A percentile compares a stretch with the other conserved stretches of the same genome.
phyloP scores from a whole-genome alignment of 2,888 invertebrate genomes.

The Microctonus brassicae region DNA sequence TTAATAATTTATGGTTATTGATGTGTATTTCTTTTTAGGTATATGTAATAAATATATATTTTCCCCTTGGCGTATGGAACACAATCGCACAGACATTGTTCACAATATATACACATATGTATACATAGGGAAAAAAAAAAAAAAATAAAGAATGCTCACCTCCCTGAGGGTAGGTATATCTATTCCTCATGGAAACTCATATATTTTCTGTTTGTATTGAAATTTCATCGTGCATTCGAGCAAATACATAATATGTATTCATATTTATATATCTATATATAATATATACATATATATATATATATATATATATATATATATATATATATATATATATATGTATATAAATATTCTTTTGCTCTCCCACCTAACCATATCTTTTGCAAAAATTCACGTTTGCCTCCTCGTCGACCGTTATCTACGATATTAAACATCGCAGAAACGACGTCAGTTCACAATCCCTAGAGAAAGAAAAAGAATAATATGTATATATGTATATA shows the following conservation, averaged over 20 bases:
- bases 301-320: not conserved
- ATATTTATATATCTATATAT: conserved; percentile 16
- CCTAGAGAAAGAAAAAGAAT: conserved; percentile 30
- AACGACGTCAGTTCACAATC: conserved; percentile 36
- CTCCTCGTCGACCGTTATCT: conserved; percentile 20
- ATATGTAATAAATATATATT: no score
- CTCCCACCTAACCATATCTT: conserved; percentile 1
- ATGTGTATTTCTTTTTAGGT: no score
- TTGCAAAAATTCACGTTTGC: conserved; percentile 17
- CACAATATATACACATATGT: no score
- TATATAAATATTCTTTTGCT: conserved; percentile 9
- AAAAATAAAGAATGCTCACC: not conserved
- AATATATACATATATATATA: no score
- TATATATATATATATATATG: not conserved
- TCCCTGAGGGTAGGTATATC: not conserved
- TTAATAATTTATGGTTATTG: no score
- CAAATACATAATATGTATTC: conserved; percentile 24
- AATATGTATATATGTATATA: not conserved
- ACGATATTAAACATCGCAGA: conserved; percentile 40
- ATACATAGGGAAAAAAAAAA: not conserved
- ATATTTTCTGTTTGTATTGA: conserved; percentile 34
- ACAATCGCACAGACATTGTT: not conserved
- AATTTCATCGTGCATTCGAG: conserved; percentile 31
- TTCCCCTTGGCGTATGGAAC: no score
- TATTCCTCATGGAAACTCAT: conserved; percentile 24